Conservation (phyloP, 2,797 vertebrate genomes). For the Ispidina picta region DNA sequence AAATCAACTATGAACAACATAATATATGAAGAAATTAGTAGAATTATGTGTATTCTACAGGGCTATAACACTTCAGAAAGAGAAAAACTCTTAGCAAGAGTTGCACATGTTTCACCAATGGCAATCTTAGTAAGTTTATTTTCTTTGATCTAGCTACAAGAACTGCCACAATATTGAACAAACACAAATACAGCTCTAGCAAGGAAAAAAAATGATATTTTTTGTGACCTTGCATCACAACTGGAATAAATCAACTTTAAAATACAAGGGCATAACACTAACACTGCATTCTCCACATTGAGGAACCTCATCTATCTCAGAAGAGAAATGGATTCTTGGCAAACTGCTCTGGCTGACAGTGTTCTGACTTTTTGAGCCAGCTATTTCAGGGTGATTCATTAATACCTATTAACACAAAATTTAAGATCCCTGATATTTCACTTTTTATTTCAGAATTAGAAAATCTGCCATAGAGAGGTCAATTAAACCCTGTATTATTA, state of each 20-base stretch:
- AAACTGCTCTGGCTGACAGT: slow-evolving; percentile 65
- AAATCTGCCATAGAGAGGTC: slow-evolving; percentile 68
- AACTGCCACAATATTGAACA: background rate
- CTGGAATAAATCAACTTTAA: slow-evolving; percentile 56
- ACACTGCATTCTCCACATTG: background rate
- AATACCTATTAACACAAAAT: slow-evolving; percentile 75
- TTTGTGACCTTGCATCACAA: slow-evolving; percentile 47
- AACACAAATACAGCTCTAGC: background rate
- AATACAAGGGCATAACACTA: slow-evolving; percentile 45
- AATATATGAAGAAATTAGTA: background rate
- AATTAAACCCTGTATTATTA: slow-evolving; percentile 72
- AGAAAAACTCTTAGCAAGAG: background rate
- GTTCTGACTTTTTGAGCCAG: slow-evolving; percentile 71
- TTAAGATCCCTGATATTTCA: slow-evolving; percentile 73
- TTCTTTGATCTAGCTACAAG: background rate
- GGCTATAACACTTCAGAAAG: background rate
- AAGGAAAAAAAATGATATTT: background rate
- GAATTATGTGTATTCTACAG: background rate
- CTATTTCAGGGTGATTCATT: slow-evolving; percentile 71
- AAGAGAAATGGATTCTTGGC: slow-evolving; percentile 60
- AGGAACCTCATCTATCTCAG: slow-evolving; percentile 46
- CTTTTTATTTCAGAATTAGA: slow-evolving; percentile 75
- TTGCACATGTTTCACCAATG: background rate
- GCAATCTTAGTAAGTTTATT: background rate
- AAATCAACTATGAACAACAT: background rate